phyloP scores from a whole-genome alignment of 2,888 invertebrate species.

The Sceliomorpha sp. region DNA sequence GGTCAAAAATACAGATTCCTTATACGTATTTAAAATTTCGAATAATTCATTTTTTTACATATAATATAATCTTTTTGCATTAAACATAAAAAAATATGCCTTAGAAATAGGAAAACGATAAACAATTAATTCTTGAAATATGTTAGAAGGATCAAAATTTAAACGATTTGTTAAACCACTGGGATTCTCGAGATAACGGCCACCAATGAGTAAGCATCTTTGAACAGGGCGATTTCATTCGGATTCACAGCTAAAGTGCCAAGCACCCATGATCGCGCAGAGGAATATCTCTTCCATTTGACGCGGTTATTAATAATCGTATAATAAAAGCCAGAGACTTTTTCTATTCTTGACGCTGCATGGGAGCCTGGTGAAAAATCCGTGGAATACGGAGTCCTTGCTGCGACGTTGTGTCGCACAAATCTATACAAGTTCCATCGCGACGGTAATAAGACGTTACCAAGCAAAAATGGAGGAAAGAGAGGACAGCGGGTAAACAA shows the following conservation, averaged over 20 bases:
- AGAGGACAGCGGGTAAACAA: not conserved
- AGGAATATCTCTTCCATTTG: slow-evolving; percentile 17
- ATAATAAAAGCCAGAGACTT: slow-evolving; percentile 17
- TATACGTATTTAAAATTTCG: no score
- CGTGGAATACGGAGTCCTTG: slow-evolving; percentile 77
- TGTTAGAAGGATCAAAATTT: no score
- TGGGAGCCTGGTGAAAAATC: slow-evolving; percentile 72
- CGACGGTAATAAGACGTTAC: slow-evolving; percentile 26
- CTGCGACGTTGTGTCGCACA: slow-evolving; percentile 70
- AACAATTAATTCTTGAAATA: no score
- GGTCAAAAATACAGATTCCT: no score
- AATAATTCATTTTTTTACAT: no score
- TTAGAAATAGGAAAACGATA: no score
- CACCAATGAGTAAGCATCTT: slow-evolving; percentile 10
- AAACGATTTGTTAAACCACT: no score
- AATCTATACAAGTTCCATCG: slow-evolving; percentile 51
- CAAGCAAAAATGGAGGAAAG: slow-evolving; percentile 7
- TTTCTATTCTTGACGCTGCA: slow-evolving; percentile 48
- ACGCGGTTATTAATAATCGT: slow-evolving; percentile 40
- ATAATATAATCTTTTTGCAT: no score
- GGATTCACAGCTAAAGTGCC: slow-evolving; percentile 43
- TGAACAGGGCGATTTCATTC: slow-evolving; percentile 44
- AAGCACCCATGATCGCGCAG: slow-evolving; percentile 36
- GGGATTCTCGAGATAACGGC: not conserved
- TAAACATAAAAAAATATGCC: no score